Conservation (phyloP, 2,888 invertebrate species). For the Ennomos fuscantarius region DNA sequence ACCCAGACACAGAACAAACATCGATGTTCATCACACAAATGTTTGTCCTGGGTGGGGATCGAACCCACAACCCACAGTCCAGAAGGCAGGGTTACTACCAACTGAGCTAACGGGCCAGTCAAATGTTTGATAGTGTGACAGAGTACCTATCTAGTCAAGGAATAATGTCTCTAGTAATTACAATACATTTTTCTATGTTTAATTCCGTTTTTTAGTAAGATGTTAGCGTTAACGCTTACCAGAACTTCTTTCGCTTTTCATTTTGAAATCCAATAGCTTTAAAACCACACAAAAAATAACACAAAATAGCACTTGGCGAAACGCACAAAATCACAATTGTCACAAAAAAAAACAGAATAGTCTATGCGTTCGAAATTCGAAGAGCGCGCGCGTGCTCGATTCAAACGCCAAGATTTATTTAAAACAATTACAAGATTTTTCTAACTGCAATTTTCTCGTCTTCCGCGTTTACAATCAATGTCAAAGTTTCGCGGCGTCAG, state of each 20-base stretch:
- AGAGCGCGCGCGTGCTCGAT: conserved; percentile 53
- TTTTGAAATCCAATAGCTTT: conserved; percentile 13
- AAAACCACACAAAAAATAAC: conserved; percentile 14
- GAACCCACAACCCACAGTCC: no score
- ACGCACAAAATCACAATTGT: conserved; percentile 29
- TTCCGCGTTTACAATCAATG: conserved; percentile 63
- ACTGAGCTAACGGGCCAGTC: no score
- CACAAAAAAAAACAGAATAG: conserved; percentile 34
- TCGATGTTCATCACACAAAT: no score
- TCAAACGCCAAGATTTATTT: conserved; percentile 39
- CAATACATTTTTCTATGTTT: no score
- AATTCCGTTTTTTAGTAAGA: no score
- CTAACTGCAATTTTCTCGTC: conserved; percentile 48
- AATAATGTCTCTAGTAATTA: no score
- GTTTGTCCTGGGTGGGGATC: no score
- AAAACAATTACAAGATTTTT: conserved; percentile 42
- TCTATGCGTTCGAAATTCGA: conserved; percentile 36
- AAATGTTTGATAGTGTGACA: no score
- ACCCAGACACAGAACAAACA: no score
- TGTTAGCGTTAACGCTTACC: conserved; percentile 33
- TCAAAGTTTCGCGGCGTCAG: conserved; percentile 56
- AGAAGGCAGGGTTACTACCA: no score
- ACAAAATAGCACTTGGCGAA: conserved; percentile 15
- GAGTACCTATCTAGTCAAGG: no score
- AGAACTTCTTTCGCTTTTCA: conserved; percentile 40